Evolutionary conservation across 2,113 vertebrate species (phyloP), one percentile per base, ranked within the genome.

Genomic region (Sciurus niger): DNA sequence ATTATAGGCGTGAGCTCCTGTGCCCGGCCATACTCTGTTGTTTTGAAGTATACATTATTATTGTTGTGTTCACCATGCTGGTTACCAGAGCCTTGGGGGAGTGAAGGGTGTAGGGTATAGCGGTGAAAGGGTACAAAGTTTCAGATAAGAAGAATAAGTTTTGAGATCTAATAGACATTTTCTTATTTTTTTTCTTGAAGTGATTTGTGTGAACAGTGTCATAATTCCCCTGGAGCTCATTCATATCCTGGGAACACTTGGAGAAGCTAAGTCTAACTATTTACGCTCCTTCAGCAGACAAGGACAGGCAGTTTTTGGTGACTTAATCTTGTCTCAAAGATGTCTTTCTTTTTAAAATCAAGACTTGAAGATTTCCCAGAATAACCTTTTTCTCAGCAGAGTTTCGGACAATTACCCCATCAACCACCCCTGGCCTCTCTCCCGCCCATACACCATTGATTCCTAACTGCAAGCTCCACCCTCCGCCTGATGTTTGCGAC

Each of bases 141-240:
- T 89, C 77, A 63, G 18, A 53, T 53, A 73, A 55, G 16, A 84
- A 87, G 76, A 48, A 34, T 24, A 53, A 16, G 8, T 79, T 85
- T 77, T 70, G 60, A 86, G 43, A n/a, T 32, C 22, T 72, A 78
- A 34, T 20, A 68, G 32, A 53, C 80, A 72, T 72, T 48, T 53
- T 40, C 70, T 76, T 1, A 1, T 63, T 82, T 89, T 63, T 82
- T 89, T 60, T 67, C 48, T 78, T 76, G 2, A 55, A 94, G 68
- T 78, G 90, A 55, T 86, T 51, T 89, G 53, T 60, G 48, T 73
- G 70, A 84, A 89, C 46, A 76, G 80, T 63, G 48, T 46, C 79
- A 32, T 14, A 60, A 83, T 37, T 46, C 46, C 28, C 8, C 16
- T 76, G 24, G 83, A 67, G 40, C 37, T 93, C 48, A 77, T 95